These are phyloP conservation scores for Chiridota heheva DNA, from an alignment of 35 echinoderm and acorn worm genomes.

Conservation along the genomic window DNA sequence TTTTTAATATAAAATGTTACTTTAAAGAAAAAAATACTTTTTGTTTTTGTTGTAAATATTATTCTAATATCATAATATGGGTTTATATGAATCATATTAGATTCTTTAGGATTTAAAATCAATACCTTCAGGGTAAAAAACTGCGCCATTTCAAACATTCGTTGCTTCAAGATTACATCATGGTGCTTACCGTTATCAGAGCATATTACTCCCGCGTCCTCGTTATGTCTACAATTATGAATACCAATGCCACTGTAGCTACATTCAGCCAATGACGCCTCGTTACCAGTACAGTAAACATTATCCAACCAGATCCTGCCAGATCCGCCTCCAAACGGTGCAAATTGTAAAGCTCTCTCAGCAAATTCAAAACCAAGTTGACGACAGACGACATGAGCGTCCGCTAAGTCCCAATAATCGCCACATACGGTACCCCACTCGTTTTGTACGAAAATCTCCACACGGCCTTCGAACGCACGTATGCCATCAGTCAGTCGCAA, in stretches of 20 bases:
- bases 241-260: not conserved
- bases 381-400: not conserved
- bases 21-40: too few species aligned
- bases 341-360: not conserved
- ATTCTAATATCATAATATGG: too few species aligned
- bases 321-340: slow-evolving; percentile 25
- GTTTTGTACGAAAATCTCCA: slow-evolving; percentile 18
- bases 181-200: not conserved
- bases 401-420: not conserved
- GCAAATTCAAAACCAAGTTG: slow-evolving; percentile 11
- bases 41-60: too few species aligned
- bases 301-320: slow-evolving; percentile 36
- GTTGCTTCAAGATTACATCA: too few species aligned
- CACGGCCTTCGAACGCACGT: slow-evolving; percentile 24
- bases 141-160: too few species aligned
- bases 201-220: slow-evolving; percentile 38
- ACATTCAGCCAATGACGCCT: slow-evolving; percentile 3
- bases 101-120: too few species aligned
- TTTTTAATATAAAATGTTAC: too few species aligned
- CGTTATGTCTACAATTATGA: slow-evolving; percentile 14
- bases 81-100: too few species aligned
- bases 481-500: slow-evolving; percentile 25
- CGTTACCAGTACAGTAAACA: slow-evolving; percentile 13
- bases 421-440: too few species aligned
- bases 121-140: too few species aligned